Conservation (phyloP, 1,140 invertebrate genomes). For the Scylla paramamosain region DNA sequence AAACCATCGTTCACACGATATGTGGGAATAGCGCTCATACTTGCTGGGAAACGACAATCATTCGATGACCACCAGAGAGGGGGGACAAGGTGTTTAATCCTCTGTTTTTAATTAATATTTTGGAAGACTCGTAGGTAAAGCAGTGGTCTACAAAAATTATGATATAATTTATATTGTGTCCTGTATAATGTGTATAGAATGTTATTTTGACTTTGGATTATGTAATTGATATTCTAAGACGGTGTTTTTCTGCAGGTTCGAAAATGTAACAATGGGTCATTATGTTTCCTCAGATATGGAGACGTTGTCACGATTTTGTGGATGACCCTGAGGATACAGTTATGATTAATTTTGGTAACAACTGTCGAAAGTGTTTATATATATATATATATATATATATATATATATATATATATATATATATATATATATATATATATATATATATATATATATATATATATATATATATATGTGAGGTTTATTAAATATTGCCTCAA, state of each 20-base stretch:
- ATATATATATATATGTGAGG: slow-evolving; percentile 12
- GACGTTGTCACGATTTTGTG: not conserved
- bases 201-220: not conserved
- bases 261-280: not conserved
- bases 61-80: not conserved
- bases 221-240: not conserved
- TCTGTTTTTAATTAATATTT: not conserved
- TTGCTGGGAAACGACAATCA: not conserved
- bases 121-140: not conserved
- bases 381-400: slow-evolving; percentile 49
- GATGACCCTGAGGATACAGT: not conserved
- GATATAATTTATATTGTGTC: not conserved
- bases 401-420: slow-evolving; percentile 9
- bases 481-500: not conserved
- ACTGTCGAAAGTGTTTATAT: not conserved
- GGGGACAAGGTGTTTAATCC: not conserved
- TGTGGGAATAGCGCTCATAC: not conserved
- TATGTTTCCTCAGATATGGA: not conserved
- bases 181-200: not conserved
- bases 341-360: not conserved
- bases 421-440: slow-evolving; percentile 37
- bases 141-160: not conserved
- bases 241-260: not conserved
- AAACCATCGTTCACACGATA: not conserved
- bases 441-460: slow-evolving; percentile 39